These are phyloP conservation scores for Drosophila asahinai DNA, from an alignment of 1,140 invertebrate genomes.

Conservation along the genomic window DNA sequence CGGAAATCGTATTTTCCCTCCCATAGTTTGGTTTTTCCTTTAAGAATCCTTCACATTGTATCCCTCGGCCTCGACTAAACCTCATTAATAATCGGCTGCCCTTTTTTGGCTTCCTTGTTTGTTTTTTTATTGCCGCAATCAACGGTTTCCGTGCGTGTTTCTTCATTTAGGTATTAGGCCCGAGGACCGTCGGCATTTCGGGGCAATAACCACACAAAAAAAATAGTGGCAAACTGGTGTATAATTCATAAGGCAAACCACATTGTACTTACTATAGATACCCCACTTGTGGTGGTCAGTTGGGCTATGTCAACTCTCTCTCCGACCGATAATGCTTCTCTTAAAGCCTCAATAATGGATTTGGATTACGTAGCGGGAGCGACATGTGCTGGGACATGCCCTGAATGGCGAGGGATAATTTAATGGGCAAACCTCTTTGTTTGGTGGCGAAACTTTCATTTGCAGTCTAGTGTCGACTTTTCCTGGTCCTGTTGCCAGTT, in stretches of 20 bases:
- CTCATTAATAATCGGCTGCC: constrained; percentile 28
- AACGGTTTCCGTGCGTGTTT: constrained; percentile 69
- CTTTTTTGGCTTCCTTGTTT: constrained; percentile 43
- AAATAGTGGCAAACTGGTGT: constrained; percentile 50
- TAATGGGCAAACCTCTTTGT: constrained; percentile 18
- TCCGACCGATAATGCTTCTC: constrained; percentile 39
- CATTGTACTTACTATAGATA: constrained; percentile 35
- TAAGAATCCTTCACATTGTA: constrained; percentile 19
- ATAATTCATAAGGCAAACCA: constrained; percentile 67
- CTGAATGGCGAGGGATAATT: constrained; percentile 37
- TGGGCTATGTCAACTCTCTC: constrained; percentile 17
- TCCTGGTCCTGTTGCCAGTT: constrained; percentile 35
- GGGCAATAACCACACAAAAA: constrained; percentile 24
- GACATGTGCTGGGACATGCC: constrained; percentile 20
- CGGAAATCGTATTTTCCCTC: constrained; percentile 21
- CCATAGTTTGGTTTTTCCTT: neutral
- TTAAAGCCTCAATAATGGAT: constrained; percentile 65
- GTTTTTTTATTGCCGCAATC: constrained; percentile 39
- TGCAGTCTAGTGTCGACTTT: constrained; percentile 19
- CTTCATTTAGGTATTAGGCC: constrained; percentile 17
- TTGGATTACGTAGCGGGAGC: constrained; percentile 6
- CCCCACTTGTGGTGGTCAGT: constrained; percentile 9
- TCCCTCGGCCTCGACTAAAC: constrained; percentile 15
- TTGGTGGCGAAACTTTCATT: constrained; percentile 52
- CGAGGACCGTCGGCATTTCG: constrained; percentile 40